phyloP scores from a whole-genome alignment of 2,888 invertebrate genomes.

The Caenorhabditis becei region DNA sequence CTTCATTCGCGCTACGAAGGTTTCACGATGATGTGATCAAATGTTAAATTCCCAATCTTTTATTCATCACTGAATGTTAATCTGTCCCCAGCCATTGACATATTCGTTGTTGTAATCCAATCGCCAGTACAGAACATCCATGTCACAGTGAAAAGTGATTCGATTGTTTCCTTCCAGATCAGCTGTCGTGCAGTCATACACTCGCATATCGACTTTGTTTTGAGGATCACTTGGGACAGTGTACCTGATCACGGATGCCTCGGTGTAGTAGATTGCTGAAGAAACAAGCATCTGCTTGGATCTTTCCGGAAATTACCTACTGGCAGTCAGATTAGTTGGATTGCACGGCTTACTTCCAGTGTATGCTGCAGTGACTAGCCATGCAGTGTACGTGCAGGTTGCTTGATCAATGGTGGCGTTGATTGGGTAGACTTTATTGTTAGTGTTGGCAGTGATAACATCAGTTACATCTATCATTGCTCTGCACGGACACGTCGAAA shows the following conservation, averaged over 20 bases:
- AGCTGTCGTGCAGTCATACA: neutral
- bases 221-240: neutral
- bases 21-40: too few species aligned
- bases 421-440: neutral
- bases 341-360: slow-evolving; percentile 2
- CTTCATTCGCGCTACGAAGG: too few species aligned
- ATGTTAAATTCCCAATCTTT: too few species aligned
- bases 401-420: neutral
- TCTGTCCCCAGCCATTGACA: slow-evolving; percentile 7
- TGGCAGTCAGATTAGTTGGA: neutral
- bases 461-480: neutral
- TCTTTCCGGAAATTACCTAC: too few species aligned
- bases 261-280: neutral
- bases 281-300: too few species aligned
- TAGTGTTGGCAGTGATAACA: neutral
- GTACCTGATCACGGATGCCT: neutral
- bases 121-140: slow-evolving; percentile 4
- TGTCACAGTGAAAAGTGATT: neutral
- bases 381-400: neutral
- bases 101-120: neutral
- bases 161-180: too few species aligned
- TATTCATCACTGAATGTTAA: too few species aligned
- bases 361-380: neutral
- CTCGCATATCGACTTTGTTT: neutral
- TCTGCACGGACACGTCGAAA: neutral